These are phyloP conservation scores for Cancer borealis DNA, from an alignment of 2,888 invertebrate species.

Conservation along the genomic window DNA sequence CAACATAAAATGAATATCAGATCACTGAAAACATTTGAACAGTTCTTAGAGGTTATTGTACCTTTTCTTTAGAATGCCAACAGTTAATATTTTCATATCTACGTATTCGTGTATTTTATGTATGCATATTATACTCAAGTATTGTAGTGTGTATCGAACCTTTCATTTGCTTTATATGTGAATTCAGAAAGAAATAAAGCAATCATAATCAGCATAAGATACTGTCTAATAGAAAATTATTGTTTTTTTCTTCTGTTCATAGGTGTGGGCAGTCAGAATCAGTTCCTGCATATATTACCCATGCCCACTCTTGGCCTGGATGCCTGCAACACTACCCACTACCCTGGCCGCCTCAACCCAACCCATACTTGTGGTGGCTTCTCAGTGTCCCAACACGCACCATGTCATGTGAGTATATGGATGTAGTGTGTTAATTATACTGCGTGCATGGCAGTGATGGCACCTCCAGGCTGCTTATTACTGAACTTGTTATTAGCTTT, in stretches of 20 bases:
- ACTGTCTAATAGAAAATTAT: background rate
- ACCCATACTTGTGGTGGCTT: constrained; percentile 84
- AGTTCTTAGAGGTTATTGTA: too few species aligned
- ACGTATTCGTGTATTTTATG: too few species aligned
- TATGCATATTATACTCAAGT: background rate
- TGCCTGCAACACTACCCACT: constrained; percentile 85
- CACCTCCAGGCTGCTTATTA: too few species aligned
- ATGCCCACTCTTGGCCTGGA: constrained; percentile 82
- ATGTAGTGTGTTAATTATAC: background rate
- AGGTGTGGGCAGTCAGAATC: constrained; percentile 80
- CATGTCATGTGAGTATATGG: constrained; percentile 83
- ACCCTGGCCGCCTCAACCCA: constrained; percentile 83
- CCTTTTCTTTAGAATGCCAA: too few species aligned
- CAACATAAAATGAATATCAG: too few species aligned
- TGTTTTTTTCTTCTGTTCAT: constrained; percentile 77
- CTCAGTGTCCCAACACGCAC: constrained; percentile 82
- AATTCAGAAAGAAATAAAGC: background rate
- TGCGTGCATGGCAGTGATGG: background rate
- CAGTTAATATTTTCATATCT: too few species aligned
- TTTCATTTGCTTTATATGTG: background rate
- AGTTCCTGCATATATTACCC: constrained; percentile 83
- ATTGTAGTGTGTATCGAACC: background rate
- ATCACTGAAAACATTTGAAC: too few species aligned
- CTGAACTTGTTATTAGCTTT: too few species aligned
- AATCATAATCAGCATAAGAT: background rate